phyloP scores from a whole-genome alignment of 2,888 invertebrate genomes.

The Scaptomyza flava region DNA sequence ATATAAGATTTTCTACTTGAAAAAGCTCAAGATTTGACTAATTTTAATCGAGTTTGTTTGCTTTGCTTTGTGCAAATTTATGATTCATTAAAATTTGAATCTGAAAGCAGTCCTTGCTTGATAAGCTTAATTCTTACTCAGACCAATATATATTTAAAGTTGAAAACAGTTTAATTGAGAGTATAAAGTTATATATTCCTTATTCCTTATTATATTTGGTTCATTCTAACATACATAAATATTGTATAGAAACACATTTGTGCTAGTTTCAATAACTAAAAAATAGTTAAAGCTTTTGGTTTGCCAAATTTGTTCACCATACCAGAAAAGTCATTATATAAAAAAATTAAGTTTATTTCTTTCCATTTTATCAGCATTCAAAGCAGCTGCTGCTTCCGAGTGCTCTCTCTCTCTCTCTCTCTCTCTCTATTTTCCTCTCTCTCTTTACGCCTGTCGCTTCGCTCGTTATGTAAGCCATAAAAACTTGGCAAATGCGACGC shows the following conservation, averaged over 20 bases:
- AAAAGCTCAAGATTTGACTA: background rate
- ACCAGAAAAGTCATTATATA: slow-evolving; percentile 39
- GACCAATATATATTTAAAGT: too few species aligned
- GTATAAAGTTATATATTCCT: too few species aligned
- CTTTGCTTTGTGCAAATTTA: too few species aligned
- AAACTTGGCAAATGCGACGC: slow-evolving; percentile 73
- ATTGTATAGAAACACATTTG: background rate
- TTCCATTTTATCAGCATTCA: slow-evolving; percentile 33
- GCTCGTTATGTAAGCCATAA: slow-evolving; percentile 78
- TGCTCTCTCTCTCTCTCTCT: background rate
- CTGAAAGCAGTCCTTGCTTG: too few species aligned
- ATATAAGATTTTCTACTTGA: background rate
- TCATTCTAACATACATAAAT: background rate
- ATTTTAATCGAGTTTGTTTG: background rate
- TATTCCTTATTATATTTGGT: too few species aligned
- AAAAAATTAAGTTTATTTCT: slow-evolving; percentile 13
- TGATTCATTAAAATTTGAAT: too few species aligned
- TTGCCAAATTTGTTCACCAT: background rate
- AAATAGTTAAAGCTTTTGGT: background rate
- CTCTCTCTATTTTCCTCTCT: background rate
- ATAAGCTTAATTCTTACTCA: too few species aligned
- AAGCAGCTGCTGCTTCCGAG: slow-evolving; percentile 12
- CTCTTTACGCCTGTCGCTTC: slow-evolving; percentile 63
- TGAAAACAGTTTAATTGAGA: too few species aligned
- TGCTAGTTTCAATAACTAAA: background rate